phyloP scores from a whole-genome alignment of 2,888 invertebrate genomes.

The Melinopterus prodromus region DNA sequence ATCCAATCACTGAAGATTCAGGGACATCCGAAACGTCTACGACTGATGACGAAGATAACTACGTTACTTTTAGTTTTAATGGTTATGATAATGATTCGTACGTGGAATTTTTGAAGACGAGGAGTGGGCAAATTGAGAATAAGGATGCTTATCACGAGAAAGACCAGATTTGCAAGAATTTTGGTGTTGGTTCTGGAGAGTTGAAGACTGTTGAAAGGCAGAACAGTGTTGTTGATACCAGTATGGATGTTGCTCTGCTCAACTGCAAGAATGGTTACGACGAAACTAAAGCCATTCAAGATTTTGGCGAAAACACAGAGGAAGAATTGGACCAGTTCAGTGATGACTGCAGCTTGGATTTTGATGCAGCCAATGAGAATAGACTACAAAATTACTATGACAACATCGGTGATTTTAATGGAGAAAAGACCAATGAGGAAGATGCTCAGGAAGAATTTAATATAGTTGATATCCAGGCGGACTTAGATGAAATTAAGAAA shows the following conservation, averaged over 20 bases:
- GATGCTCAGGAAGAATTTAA: not conserved
- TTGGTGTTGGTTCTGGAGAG: not conserved
- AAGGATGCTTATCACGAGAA: not conserved
- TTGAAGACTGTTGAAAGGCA: not conserved
- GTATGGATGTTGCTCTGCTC: constrained; percentile 17
- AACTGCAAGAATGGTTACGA: constrained; percentile 15
- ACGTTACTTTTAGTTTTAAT: not conserved
- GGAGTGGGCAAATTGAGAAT: not conserved
- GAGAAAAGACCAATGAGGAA: not conserved
- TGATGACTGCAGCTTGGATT: constrained; percentile 9
- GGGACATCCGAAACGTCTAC: not conserved
- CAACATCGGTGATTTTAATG: constrained; percentile 17
- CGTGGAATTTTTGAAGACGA: not conserved
- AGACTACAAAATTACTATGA: constrained; percentile 11
- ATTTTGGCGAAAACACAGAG: not conserved
- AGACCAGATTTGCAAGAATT: constrained; percentile 13
- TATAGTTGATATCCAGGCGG: not conserved
- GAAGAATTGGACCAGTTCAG: constrained; percentile 16
- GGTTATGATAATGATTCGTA: not conserved
- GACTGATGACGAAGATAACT: constrained; percentile 9
- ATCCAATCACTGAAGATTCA: not conserved
- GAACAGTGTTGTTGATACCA: not conserved
- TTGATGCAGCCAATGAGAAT: not conserved
- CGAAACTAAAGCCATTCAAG: not conserved
- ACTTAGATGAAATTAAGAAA: constrained; percentile 6